Percentiles rank a stretch among this genome's conserved stretches.
phyloP scores from a whole-genome alignment of 2,888 invertebrate species.

The Agriopis leucophaearia region DNA sequence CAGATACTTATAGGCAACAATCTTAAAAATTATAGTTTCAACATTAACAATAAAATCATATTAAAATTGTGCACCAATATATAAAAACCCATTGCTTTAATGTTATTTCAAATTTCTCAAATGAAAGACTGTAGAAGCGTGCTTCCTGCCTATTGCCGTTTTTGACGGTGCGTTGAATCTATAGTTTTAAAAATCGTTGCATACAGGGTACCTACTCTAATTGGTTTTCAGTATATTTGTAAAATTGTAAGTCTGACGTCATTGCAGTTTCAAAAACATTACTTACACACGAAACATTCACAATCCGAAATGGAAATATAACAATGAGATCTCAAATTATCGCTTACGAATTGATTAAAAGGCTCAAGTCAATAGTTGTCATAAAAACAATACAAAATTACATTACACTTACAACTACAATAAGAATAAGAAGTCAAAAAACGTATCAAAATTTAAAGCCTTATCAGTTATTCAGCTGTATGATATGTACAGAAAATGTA shows the following conservation, averaged over 20 bases:
- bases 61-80: no score
- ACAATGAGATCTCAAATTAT: constrained; percentile 12
- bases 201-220: no score
- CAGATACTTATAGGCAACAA: neutral
- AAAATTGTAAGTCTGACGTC: neutral
- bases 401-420: constrained; percentile 19
- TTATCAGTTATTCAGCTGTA: constrained; percentile 38
- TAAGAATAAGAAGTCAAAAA: constrained; percentile 36
- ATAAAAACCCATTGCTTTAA: neutral
- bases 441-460: constrained; percentile 49
- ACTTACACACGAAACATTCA: neutral
- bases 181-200: no score
- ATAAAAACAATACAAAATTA: constrained; percentile 28
- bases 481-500: constrained; percentile 49
- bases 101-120: no score
- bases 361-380: constrained; percentile 23
- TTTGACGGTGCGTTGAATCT: no score
- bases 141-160: no score
- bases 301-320: neutral
- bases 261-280: constrained; percentile 5
- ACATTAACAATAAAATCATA: no score
- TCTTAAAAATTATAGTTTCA: no score
- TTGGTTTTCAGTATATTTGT: neutral
- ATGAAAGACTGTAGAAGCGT: no score
- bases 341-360: constrained; percentile 17